Percentiles rank a stretch among this genome's conserved stretches.
phyloP scores from a whole-genome alignment of 2,888 invertebrate genomes.

The Sphaeridia pumilis region DNA sequence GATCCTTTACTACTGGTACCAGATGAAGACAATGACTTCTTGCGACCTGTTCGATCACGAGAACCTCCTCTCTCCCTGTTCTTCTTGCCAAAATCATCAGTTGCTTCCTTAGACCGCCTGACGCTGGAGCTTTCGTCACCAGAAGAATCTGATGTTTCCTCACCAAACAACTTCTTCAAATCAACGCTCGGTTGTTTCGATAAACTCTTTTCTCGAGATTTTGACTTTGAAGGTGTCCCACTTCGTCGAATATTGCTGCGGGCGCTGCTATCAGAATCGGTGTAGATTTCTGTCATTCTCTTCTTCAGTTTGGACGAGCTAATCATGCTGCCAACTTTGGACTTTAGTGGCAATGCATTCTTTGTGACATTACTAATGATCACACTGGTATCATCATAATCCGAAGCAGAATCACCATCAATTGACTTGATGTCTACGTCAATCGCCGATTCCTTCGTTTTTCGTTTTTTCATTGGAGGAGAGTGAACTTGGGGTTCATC shows the following conservation, averaged over 20 bases:
- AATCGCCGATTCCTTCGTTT: constrained; percentile 15
- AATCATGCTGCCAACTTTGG: not conserved
- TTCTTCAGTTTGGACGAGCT: constrained; percentile 18
- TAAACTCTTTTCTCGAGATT: not conserved
- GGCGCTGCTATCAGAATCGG: constrained; percentile 32
- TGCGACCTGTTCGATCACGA: not conserved
- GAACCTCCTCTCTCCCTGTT: not conserved
- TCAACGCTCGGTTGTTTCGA: constrained; percentile 17
- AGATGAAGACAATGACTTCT: not conserved
- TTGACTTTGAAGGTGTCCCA: constrained; percentile 1
- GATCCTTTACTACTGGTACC: constrained; percentile 8
- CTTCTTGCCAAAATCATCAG: not conserved
- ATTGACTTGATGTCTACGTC: constrained; percentile 23
- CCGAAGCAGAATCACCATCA: constrained; percentile 25
- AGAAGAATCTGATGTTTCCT: constrained; percentile 29
- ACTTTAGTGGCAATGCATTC: not conserved
- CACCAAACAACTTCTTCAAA: constrained; percentile 27
- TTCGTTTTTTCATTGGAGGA: constrained; percentile 30
- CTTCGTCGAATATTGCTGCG: constrained; percentile 13
- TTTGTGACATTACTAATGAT: constrained; percentile 20
- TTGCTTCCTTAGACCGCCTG: not conserved
- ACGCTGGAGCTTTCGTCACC: constrained; percentile 7
- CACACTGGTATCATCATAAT: constrained; percentile 13
- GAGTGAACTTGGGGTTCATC: constrained; percentile 27
- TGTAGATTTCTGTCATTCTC: constrained; percentile 23